phyloP scores from a whole-genome alignment of 2,113 vertebrate species.

The Sardina pilchardus region DNA sequence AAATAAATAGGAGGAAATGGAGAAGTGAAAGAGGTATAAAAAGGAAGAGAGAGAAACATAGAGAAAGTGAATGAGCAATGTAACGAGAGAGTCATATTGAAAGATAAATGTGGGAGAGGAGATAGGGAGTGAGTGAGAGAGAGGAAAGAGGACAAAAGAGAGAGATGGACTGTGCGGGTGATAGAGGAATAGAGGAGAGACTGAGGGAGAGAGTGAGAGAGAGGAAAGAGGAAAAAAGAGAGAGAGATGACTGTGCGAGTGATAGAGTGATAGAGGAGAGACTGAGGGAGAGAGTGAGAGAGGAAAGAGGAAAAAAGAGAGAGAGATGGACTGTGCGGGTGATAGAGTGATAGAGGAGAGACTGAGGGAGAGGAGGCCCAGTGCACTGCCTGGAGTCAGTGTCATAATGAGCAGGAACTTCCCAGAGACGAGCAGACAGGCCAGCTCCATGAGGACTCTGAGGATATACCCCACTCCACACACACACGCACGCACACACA shows the following conservation, averaged over 20 bases:
- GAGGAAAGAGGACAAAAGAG: background rate
- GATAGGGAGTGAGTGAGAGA: background rate
- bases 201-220: background rate
- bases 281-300: background rate
- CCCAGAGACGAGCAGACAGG: conserved; percentile 25
- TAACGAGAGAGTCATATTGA: background rate
- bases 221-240: background rate
- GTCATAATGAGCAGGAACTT: conserved; percentile 34
- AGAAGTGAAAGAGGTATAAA: conserved; percentile 61
- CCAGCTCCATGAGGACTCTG: background rate
- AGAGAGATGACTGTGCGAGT: background rate
- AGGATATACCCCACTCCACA: background rate
- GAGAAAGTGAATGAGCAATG: conserved; percentile 34
- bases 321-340: background rate
- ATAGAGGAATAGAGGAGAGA: background rate
- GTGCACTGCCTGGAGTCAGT: conserved; percentile 22
- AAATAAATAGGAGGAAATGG: conserved; percentile 54
- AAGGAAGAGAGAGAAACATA: background rate
- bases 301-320: background rate
- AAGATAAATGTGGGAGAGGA: background rate
- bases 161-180: background rate
- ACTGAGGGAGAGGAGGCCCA: background rate
- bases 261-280: background rate
- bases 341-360: background rate
- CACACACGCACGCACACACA: background rate